These are phyloP conservation scores for Pogonomyrmex barbatus DNA, from an alignment of 1,140 invertebrate species.

Conservation along the genomic window DNA sequence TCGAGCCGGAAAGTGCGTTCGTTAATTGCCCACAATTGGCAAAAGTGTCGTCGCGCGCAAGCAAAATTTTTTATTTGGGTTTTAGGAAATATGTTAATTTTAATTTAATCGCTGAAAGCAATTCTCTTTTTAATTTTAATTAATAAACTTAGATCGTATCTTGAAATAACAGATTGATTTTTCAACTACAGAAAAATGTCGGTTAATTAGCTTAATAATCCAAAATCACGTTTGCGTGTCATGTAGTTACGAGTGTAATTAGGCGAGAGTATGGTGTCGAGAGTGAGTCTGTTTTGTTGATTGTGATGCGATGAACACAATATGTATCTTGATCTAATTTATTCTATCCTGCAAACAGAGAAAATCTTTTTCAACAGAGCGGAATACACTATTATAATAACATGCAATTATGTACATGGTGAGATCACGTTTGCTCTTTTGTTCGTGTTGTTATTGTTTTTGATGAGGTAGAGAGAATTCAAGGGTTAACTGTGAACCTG, in stretches of 20 bases:
- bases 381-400: background rate
- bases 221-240: background rate
- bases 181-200: background rate
- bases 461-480: background rate
- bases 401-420: too few relatives aligned
- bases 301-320: background rate
- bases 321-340: conserved; percentile 3
- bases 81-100: background rate
- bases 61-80: background rate
- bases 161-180: background rate
- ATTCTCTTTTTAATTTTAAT: conserved; percentile 3
- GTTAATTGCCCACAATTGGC: background rate
- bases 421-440: background rate
- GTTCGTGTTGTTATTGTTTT: background rate
- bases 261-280: background rate
- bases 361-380: background rate
- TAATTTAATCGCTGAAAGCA: background rate
- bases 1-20: conserved; percentile 20
- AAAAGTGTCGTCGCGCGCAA: background rate
- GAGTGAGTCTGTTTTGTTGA: conserved; percentile 17
- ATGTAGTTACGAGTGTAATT: conserved; percentile 21
- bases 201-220: background rate
- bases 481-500: background rate
- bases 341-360: background rate
- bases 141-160: background rate